These are phyloP conservation scores for Bambusicola thoracicus DNA, from an alignment of 2,113 vertebrate species.

Conservation along the genomic window DNA sequence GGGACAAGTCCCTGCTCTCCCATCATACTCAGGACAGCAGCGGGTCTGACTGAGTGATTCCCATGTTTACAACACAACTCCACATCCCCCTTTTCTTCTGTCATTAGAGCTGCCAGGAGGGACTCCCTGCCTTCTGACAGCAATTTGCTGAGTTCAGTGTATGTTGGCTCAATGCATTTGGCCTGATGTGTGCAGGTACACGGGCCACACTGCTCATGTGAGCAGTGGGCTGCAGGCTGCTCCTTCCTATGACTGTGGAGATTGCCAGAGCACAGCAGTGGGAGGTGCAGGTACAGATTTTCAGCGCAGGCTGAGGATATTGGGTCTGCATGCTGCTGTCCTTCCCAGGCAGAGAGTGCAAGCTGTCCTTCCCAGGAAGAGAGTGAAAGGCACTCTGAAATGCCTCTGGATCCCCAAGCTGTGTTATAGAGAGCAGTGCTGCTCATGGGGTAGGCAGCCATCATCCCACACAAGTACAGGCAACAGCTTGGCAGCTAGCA, in stretches of 20 bases:
- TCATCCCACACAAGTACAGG: background rate
- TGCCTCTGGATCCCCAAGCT: background rate
- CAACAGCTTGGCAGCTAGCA: background rate
- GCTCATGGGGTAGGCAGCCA: background rate
- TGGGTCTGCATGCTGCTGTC: background rate
- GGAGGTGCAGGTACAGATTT: background rate
- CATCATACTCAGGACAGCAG: accelerated
- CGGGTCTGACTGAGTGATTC: background rate
- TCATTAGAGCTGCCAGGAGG: background rate
- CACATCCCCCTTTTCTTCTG: background rate
- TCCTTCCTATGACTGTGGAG: background rate
- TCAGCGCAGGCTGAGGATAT: background rate
- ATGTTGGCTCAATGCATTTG: background rate
- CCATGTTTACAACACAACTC: accelerated
- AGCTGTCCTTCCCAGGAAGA: background rate
- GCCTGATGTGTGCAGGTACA: background rate
- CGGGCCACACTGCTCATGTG: accelerated
- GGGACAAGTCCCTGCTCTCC: accelerated
- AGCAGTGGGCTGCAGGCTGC: background rate
- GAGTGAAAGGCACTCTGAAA: accelerated
- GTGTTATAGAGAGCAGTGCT: background rate
- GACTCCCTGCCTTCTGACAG: background rate
- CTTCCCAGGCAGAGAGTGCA: background rate
- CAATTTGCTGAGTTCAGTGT: background rate
- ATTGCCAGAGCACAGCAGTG: background rate